Conservation (phyloP, 2,113 vertebrate species). For the Saimiri boliviensis region DNA sequence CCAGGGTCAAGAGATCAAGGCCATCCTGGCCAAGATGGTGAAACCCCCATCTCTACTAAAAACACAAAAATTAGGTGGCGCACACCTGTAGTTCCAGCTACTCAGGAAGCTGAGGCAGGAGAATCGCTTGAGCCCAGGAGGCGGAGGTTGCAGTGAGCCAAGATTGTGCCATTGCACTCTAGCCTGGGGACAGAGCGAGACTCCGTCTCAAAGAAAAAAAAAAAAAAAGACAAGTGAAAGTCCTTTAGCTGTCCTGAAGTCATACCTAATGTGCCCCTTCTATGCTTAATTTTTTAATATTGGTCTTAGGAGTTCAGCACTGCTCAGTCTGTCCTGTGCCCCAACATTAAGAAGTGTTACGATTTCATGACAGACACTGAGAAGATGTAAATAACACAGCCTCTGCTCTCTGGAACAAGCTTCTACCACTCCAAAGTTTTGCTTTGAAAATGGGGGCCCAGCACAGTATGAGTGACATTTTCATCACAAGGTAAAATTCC, state of each 20-base stretch:
- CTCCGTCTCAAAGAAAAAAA: too few relatives aligned
- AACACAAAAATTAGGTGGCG: too few relatives aligned
- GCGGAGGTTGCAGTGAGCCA: too few relatives aligned
- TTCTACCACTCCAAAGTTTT: not conserved
- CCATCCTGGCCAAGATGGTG: too few relatives aligned
- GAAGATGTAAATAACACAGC: not conserved
- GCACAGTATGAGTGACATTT: not conserved
- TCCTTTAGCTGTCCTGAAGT: not conserved
- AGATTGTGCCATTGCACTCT: too few relatives aligned
- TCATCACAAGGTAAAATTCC: not conserved
- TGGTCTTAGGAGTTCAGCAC: not conserved
- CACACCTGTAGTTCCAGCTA: too few relatives aligned
- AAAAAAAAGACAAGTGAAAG: fast-evolving
- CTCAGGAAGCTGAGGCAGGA: too few relatives aligned
- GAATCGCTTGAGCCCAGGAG: too few relatives aligned
- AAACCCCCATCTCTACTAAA: too few relatives aligned
- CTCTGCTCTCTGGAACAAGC: not conserved
- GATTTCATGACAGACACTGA: not conserved
- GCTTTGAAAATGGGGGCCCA: not conserved
- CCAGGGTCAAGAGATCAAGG: too few relatives aligned
- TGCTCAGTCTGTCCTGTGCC: not conserved
- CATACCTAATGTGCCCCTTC: not conserved
- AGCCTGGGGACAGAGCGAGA: too few relatives aligned
- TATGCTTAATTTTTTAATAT: not conserved
- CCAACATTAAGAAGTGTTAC: not conserved